Evolutionary conservation across 2,113 vertebrate species (phyloP), one percentile per base, ranked within the genome.

Genomic region (Nannospalax galili): DNA sequence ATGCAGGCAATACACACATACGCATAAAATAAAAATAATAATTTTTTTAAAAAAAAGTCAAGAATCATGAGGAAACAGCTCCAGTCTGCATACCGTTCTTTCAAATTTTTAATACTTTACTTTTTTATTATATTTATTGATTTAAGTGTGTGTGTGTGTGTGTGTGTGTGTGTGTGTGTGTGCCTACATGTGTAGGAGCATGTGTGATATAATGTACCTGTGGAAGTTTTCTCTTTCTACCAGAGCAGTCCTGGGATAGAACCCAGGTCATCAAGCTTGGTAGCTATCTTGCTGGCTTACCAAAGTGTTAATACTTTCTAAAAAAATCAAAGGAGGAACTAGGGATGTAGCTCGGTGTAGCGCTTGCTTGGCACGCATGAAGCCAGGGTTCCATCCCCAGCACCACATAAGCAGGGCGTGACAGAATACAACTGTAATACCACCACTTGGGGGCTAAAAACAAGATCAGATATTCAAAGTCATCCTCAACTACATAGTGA

Each of bases 281-380:
- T 9, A 30, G 26, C 15, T 16, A 62, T 81, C 24, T 24, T 5
- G 1, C 26, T 17, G 20, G 37, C 16, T 8, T 16, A 14, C 16
- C 19, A 37, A 32, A 30, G 7, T 2, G 28, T 24, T 75, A 75
- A 10, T 42, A 42, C 4, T 64, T 64, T 82, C n/a, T n/a, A n/a
- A 40, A 42, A 82, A 65, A 8, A 64, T 30, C 80, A 45, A 2
- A 65, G 30, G 60, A 42, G 37, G 60, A 30, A 7, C 58, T 42
- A 26, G 24, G 42, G 58, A 26, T 64, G 79, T 10, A 2, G 15
- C 37, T 82, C 26, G 16, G 10, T 24, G 65, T 37, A 42, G 60
- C 20, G 16, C 40, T 65, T 22, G 10, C 10, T 30, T 32, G 5
- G 5, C 28, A 35, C 6, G 10, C 0, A 2, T 1, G 40, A 32